A percentile compares a stretch with the other conserved stretches of the same genome.
Conservation (phyloP, 1,140 invertebrate species). For the Anadara kagoshimensis region DNA sequence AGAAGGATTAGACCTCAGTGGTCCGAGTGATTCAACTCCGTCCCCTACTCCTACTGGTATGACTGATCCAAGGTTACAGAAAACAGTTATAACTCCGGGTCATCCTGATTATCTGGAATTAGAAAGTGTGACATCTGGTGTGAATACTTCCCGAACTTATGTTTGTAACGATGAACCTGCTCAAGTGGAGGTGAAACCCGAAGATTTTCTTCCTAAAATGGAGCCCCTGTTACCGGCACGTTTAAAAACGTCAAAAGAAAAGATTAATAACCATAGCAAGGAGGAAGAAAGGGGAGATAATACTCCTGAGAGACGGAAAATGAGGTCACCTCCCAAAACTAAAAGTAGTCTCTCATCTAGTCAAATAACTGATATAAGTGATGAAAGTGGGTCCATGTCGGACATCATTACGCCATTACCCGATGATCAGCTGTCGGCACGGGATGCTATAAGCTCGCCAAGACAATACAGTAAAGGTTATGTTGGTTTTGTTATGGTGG, state of each 20-base stretch:
- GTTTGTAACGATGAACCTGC: neutral
- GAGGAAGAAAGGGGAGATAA: conserved; percentile 78
- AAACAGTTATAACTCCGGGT: conserved; percentile 21
- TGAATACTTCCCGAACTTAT: conserved; percentile 24
- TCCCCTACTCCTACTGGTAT: conserved; percentile 26
- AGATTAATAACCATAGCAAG: conserved; percentile 79
- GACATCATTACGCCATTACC: conserved; percentile 29
- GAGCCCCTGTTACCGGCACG: conserved; percentile 76
- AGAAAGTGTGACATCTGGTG: conserved; percentile 58
- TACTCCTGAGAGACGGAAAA: conserved; percentile 40
- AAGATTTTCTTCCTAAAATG: conserved; percentile 22
- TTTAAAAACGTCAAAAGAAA: conserved; percentile 79
- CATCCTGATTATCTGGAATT: conserved; percentile 61
- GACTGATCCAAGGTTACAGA: neutral
- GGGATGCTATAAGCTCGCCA: too few species aligned
- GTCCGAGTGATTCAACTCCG: conserved; percentile 35
- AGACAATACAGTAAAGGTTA: too few species aligned
- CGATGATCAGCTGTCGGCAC: conserved; percentile 31
- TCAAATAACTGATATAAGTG: conserved; percentile 20
- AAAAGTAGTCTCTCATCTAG: conserved; percentile 16
- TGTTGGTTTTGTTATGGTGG: too few species aligned
- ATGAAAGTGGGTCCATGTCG: conserved; percentile 24
- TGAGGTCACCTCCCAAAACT: conserved; percentile 15
- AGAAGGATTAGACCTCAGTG: conserved; percentile 56
- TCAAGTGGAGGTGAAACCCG: neutral